These are phyloP conservation scores for Gnatocerus cornutus DNA, from an alignment of 2,888 invertebrate species.

Conservation along the genomic window DNA sequence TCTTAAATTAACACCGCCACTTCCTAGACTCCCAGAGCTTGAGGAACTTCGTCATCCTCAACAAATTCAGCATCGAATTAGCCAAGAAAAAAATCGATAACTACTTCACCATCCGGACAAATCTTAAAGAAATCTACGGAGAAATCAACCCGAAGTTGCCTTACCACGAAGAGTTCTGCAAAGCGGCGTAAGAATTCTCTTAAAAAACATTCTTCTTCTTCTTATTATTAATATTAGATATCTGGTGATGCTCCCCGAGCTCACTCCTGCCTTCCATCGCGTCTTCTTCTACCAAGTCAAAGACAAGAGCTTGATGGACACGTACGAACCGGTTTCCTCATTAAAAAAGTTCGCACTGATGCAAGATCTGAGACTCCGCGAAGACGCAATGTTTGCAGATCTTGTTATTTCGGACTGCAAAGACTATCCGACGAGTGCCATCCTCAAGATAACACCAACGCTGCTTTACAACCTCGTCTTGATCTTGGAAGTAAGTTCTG, in stretches of 20 bases:
- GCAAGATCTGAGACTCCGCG: background rate
- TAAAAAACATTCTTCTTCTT: too few species aligned
- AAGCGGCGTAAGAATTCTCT: background rate
- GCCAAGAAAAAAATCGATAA: slow-evolving; percentile 9
- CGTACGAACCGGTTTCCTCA: background rate
- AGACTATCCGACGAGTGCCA: too few species aligned
- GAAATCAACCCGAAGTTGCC: background rate
- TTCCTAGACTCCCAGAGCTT: background rate
- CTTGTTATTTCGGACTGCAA: background rate
- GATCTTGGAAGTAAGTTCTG: too few species aligned
- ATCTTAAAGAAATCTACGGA: background rate
- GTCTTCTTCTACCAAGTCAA: background rate
- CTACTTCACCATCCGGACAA: background rate
- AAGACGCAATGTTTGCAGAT: background rate
- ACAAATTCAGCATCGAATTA: slow-evolving; percentile 1
- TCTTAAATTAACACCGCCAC: too few species aligned
- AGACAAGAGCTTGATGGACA: background rate
- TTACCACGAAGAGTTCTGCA: background rate
- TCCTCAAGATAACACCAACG: too few species aligned
- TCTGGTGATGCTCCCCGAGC: background rate
- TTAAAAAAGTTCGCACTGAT: background rate
- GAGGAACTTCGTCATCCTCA: background rate
- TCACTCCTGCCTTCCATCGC: background rate
- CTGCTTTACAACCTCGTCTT: too few species aligned
- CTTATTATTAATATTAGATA: background rate